Conservation (phyloP, 2,113 vertebrate genomes). For the Prinia subflava region DNA sequence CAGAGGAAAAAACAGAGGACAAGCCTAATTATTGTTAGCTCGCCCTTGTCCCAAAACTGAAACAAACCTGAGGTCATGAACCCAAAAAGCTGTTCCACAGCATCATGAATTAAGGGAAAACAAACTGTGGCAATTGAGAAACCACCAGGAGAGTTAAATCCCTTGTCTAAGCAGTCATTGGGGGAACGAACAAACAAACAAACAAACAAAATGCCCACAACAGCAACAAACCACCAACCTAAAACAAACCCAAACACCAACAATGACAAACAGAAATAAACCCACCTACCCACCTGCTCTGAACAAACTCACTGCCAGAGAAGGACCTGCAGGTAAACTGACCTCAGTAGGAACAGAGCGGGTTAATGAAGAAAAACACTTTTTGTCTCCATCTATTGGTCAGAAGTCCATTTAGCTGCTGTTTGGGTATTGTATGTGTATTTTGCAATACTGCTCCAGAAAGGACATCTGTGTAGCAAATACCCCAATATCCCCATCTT, state of each 20-base stretch:
- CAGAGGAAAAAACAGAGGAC: background rate
- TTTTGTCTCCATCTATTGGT: conserved; percentile 43
- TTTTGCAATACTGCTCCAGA: background rate
- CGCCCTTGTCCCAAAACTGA: rapidly evolving
- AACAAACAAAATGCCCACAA: background rate
- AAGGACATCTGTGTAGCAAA: background rate
- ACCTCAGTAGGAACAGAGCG: background rate
- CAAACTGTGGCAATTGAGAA: background rate
- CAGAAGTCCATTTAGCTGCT: background rate
- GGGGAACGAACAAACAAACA: too few relatives aligned
- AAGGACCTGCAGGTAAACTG: background rate
- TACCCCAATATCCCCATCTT: background rate
- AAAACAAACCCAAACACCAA: background rate
- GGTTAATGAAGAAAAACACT: background rate
- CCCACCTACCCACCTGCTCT: background rate
- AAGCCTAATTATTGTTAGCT: background rate
- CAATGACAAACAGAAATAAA: background rate
- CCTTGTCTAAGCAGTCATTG: background rate
- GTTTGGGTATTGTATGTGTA: background rate
- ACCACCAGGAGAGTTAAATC: background rate
- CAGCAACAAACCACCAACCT: background rate
- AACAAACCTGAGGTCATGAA: background rate
- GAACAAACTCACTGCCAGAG: background rate
- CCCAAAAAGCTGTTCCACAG: background rate
- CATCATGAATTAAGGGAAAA: background rate